phyloP scores from a whole-genome alignment of 2,797 vertebrate species.

The Lacerta viridis region DNA sequence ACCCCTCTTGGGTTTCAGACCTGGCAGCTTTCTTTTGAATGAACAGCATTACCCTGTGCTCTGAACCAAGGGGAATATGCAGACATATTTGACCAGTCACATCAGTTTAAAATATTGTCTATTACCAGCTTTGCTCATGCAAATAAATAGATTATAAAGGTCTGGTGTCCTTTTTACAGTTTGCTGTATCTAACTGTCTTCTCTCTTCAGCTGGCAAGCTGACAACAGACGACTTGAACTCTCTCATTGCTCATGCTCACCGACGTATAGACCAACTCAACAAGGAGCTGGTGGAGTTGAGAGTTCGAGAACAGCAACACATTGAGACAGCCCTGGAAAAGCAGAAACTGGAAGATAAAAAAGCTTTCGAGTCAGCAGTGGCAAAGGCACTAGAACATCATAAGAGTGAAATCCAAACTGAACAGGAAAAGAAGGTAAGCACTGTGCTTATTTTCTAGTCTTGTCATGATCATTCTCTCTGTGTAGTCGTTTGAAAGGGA shows the following conservation, averaged over 20 bases:
- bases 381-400: constrained; percentile 85
- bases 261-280: constrained; percentile 96
- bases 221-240: constrained; percentile 91
- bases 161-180: rapidly evolving
- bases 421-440: constrained; percentile 92
- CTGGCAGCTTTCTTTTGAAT: not conserved
- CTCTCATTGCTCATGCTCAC: constrained; percentile 94
- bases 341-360: constrained; percentile 91
- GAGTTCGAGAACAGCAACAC: constrained; percentile 91
- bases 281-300: constrained; percentile 90
- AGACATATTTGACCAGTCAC: not conserved
- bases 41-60: not conserved
- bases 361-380: constrained; percentile 84
- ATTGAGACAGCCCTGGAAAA: constrained; percentile 89
- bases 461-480: not conserved
- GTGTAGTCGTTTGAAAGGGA: not conserved
- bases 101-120: not conserved
- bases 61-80: not conserved
- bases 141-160: rapidly evolving
- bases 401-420: constrained; percentile 84
- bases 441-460: not conserved
- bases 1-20: not conserved
- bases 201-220: constrained; percentile 87
- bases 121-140: not conserved
- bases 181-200: not conserved